Conservation (phyloP, 2,113 vertebrate species). For the Platichthys stellatus region DNA sequence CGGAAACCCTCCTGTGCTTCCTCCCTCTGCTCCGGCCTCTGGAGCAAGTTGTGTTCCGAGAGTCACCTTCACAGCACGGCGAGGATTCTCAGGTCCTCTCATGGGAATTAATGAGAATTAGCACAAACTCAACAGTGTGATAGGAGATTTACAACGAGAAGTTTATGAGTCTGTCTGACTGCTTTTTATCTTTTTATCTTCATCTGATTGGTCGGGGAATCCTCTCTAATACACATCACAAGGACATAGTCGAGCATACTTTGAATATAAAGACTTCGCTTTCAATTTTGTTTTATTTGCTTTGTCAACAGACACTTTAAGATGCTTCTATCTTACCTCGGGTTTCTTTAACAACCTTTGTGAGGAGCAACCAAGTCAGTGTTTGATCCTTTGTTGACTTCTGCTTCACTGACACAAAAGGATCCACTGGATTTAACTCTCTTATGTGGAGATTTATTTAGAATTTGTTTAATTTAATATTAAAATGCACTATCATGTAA, state of each 20-base stretch:
- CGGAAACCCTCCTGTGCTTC: slow-evolving; percentile 26
- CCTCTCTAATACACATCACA: slow-evolving; percentile 4
- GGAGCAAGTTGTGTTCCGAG: neutral
- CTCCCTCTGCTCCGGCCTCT: slow-evolving; percentile 6
- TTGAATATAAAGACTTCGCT: slow-evolving; percentile 25
- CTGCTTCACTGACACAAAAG: neutral
- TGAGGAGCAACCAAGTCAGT: slow-evolving; percentile 19
- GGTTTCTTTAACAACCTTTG: slow-evolving; percentile 56
- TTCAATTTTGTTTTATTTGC: slow-evolving; percentile 39
- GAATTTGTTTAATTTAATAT: neutral
- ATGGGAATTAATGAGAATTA: slow-evolving; percentile 15
- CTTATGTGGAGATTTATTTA: neutral
- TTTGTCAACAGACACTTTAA: slow-evolving; percentile 41
- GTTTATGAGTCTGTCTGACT: neutral
- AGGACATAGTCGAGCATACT: neutral
- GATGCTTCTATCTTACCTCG: slow-evolving; percentile 15
- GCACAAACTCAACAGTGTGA: neutral
- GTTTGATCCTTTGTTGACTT: slow-evolving; percentile 32
- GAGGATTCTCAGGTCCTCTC: neutral
- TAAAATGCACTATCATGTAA: neutral
- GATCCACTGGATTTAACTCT: neutral
- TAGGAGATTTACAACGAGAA: too few relatives aligned
- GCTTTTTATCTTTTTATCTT: neutral
- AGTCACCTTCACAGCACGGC: neutral
- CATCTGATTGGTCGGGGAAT: too few relatives aligned